Conservation (phyloP, 1,140 invertebrate genomes). For the Drosophila tristis region DNA sequence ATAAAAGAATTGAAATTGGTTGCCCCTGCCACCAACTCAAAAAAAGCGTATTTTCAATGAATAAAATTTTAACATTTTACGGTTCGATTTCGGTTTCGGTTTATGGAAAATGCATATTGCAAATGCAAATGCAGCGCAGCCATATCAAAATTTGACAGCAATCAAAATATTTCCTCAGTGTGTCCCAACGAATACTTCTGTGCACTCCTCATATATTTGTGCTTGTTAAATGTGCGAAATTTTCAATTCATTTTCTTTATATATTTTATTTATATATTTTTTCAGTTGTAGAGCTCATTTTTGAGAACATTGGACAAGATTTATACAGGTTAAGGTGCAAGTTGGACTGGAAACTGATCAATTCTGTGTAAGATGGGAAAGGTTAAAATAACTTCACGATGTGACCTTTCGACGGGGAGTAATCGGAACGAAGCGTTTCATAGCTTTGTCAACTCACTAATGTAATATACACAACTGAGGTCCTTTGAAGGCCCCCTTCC, state of each 20-base stretch:
- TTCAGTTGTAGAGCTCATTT: no score
- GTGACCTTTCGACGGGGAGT: no score
- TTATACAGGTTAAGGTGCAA: not conserved
- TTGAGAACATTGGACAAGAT: no score
- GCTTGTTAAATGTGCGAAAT: slow-evolving; percentile 51
- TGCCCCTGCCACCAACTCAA: slow-evolving; percentile 15
- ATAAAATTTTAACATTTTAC: slow-evolving; percentile 68
- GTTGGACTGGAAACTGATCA: no score
- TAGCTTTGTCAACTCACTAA: no score
- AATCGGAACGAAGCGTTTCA: no score
- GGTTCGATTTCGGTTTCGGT: slow-evolving; percentile 42
- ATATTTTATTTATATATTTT: no score
- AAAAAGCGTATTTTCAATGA: slow-evolving; percentile 49
- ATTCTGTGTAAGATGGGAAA: no score
- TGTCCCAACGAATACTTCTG: slow-evolving; percentile 5
- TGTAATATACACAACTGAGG: no score
- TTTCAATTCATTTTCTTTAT: no score
- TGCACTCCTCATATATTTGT: slow-evolving; percentile 52
- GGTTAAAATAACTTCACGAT: no score
- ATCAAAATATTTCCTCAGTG: slow-evolving; percentile 60
- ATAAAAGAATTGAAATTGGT: slow-evolving; percentile 31
- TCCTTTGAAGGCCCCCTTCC: no score
- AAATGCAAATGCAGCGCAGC: slow-evolving; percentile 55
- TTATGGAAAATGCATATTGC: slow-evolving; percentile 78
- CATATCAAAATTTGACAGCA: slow-evolving; percentile 62